Conservation (phyloP, 2,797 vertebrate genomes). For the Rhinophrynus dorsalis region DNA sequence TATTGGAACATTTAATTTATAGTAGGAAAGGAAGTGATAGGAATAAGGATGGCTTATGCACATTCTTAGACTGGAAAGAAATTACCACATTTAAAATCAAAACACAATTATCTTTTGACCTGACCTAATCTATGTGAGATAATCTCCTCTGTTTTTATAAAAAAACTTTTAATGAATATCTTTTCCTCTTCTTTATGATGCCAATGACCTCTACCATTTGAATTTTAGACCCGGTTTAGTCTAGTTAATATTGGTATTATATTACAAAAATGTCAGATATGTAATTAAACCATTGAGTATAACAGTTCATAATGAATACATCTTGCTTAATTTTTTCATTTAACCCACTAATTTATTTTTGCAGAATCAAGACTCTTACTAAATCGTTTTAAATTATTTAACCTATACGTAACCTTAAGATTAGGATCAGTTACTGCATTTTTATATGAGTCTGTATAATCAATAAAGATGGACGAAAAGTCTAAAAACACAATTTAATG, state of each 20-base stretch:
- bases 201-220: slow-evolving; percentile 52
- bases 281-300: slow-evolving; percentile 13
- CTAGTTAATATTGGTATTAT: not conserved
- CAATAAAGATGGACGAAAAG: no score
- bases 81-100: slow-evolving; percentile 54
- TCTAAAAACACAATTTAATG: no score
- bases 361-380: not conserved
- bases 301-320: not conserved
- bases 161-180: slow-evolving; percentile 57
- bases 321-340: no score
- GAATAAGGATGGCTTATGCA: slow-evolving; percentile 36
- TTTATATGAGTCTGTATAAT: no score
- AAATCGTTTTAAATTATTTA: not conserved
- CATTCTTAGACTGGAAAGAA: slow-evolving; percentile 41
- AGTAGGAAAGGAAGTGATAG: slow-evolving; percentile 62
- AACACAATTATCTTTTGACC: slow-evolving; percentile 57
- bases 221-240: slow-evolving; percentile 50
- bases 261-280: slow-evolving; percentile 4
- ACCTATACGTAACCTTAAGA: not conserved
- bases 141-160: slow-evolving; percentile 52
- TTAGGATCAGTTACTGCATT: not conserved
- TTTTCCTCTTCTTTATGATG: slow-evolving; percentile 51
- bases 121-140: slow-evolving; percentile 51
- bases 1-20: slow-evolving; percentile 55
- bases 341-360: no score